These are phyloP conservation scores for Crambe crambe DNA, from an alignment of 37 sponge, comb jelly and placozoan species.

Conservation along the genomic window DNA sequence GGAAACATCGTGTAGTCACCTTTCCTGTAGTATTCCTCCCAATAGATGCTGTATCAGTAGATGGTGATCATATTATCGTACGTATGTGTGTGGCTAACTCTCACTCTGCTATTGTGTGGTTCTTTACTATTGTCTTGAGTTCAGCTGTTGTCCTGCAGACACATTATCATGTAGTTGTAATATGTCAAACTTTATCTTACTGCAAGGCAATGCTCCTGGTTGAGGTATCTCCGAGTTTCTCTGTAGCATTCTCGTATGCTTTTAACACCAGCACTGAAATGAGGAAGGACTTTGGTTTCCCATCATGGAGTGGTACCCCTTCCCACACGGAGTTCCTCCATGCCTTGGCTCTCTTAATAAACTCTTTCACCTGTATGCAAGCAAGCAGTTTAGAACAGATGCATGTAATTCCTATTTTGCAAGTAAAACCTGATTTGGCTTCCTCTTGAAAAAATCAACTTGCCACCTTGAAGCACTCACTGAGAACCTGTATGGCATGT, in stretches of 20 bases:
- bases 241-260: conserved; percentile 21
- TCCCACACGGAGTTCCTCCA: conserved; percentile 63
- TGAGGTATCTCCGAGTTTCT: not conserved
- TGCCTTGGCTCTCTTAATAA: conserved; percentile 63
- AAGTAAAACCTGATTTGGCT: conserved; percentile 35
- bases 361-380: conserved; percentile 66
- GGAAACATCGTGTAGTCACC: not conserved
- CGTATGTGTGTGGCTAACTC: not conserved
- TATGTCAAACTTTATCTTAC: not conserved
- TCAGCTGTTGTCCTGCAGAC: not conserved
- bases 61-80: too few species aligned
- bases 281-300: conserved; percentile 55
- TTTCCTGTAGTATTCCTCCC: conserved; percentile 25
- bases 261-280: conserved; percentile 33
- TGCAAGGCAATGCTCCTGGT: not conserved
- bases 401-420: too few species aligned
- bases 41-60: conserved; percentile 34
- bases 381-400: too few species aligned
- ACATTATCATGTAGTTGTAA: not conserved
- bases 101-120: conserved; percentile 15
- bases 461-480: conserved; percentile 65
- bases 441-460: conserved; percentile 29
- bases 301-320: not conserved
- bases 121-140: conserved; percentile 14
- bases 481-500: conserved; percentile 37